Conservation (phyloP, 2,113 vertebrate species). For the Neolamprologus cancellatus region DNA sequence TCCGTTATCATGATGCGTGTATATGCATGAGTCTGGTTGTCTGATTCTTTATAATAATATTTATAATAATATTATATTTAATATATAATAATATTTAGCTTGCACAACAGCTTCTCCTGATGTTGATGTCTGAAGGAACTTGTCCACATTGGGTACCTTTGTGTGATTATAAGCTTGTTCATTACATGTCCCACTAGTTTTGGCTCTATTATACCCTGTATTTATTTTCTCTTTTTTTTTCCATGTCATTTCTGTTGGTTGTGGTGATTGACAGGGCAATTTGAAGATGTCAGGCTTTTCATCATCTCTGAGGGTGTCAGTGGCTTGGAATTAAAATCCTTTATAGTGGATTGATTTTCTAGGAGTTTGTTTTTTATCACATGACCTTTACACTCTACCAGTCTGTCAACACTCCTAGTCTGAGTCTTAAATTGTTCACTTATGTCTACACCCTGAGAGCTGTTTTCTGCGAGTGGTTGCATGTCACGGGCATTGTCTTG, state of each 20-base stretch:
- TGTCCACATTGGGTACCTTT: neutral
- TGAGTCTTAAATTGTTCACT: neutral
- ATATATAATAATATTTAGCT: neutral
- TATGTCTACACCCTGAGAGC: neutral
- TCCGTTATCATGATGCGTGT: neutral
- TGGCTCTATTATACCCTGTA: conserved; percentile 15
- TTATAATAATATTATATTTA: too few relatives aligned
- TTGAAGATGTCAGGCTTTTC: conserved; percentile 64
- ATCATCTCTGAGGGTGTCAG: conserved; percentile 55
- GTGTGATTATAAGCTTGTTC: neutral
- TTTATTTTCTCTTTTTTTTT: conserved; percentile 2
- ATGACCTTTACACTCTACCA: conserved; percentile 44
- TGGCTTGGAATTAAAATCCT: conserved; percentile 64
- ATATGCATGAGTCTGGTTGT: neutral
- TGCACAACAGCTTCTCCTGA: neutral
- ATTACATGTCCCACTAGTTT: neutral
- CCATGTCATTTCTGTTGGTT: conserved; percentile 40
- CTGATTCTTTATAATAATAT: neutral
- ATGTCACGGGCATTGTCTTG: neutral
- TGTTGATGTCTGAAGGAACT: neutral
- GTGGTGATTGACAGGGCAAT: conserved; percentile 72
- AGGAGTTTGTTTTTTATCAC: conserved; percentile 23
- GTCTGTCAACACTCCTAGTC: conserved; percentile 3
- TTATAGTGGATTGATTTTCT: conserved; percentile 58
- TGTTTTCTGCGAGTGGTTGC: neutral